phyloP scores from a whole-genome alignment of 2,888 invertebrate genomes.

The Maniola hyperantus region DNA sequence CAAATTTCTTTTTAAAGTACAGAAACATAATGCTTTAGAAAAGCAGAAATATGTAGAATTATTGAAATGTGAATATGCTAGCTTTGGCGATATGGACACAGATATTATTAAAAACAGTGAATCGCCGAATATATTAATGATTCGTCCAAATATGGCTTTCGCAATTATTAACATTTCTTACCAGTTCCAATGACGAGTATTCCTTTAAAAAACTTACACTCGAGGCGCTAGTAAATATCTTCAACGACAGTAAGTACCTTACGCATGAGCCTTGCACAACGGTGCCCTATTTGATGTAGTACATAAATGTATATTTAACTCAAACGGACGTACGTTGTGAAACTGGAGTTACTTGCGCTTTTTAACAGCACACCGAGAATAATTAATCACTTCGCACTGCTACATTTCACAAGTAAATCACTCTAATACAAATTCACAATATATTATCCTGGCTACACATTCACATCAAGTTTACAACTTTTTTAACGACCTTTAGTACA shows the following conservation, averaged over 20 bases:
- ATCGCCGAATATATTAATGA: no score
- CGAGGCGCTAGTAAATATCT: not conserved
- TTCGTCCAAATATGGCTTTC: no score
- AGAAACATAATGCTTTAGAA: no score
- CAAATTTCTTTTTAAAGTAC: no score
- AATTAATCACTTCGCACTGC: conserved; percentile 24
- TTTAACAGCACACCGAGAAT: conserved; percentile 33
- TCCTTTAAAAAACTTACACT: not conserved
- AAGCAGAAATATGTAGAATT: no score
- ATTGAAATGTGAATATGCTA: no score
- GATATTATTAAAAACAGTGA: no score
- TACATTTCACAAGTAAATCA: conserved; percentile 19
- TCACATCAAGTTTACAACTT: not conserved
- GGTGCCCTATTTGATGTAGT: conserved; percentile 65
- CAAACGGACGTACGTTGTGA: conserved; percentile 58
- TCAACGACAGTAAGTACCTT: conserved; percentile 34
- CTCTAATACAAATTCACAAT: conserved; percentile 17
- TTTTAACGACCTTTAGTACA: not conserved
- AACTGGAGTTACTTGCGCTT: conserved; percentile 47
- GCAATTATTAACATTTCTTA: not conserved
- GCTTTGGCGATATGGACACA: no score
- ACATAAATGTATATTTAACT: conserved; percentile 64
- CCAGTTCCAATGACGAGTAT: not conserved
- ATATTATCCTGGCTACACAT: conserved; percentile 14
- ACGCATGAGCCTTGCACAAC: conserved; percentile 70